Evolutionary conservation across 2,113 vertebrate species (phyloP), one percentile per base, ranked within the genome.

Genomic region (Hippocampus mohnikei): DNA sequence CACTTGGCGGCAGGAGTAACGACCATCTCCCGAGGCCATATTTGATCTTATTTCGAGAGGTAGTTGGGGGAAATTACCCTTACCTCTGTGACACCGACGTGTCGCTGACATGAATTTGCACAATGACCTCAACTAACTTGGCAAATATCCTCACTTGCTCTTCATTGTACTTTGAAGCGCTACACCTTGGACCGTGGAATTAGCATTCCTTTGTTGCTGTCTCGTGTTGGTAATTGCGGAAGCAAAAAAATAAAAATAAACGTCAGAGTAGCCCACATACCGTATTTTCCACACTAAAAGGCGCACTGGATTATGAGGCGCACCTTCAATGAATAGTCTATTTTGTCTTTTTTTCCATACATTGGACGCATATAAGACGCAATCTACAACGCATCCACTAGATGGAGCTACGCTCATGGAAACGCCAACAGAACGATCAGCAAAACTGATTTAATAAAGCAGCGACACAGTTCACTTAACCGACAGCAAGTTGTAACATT

Each of bases 1-100:
- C 46, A 53, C 41, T 41, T 55, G 52, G 62, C 48, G 52, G 71
- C 52, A 70, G 23, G 56, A 67, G 71, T 70, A 5, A 69, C 37
- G 73, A 63, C 46, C 40, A 74, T 52, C 37, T 27, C 23, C 50
- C 3, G 29, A 41, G 40, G 52, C 55, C 16, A 61, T 40, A 25
- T 73, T 61, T 33, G n/a, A 50, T n/a, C 42, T 48, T 8, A 48
- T 44, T 7, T 18, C n/a, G 11, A 46, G 6, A 67, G 67, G 11
- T 15, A 62, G 44, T 9, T 29, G 13, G 25, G 27, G n/a, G 21
- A 44, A 44, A 64, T 44, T 5, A 13, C 58, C 2, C 21, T 41
- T 13, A 46, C 12, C 42, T 46, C 42, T 8, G 20, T 44, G n/a
- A 23, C 21, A 44, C 41, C 1, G 12, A 46, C 40, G 40, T 3